A percentile compares a stretch with the other conserved stretches of the same genome.
Conservation (phyloP, 2,888 invertebrate genomes). For the Allophyes oxyacanthae region DNA sequence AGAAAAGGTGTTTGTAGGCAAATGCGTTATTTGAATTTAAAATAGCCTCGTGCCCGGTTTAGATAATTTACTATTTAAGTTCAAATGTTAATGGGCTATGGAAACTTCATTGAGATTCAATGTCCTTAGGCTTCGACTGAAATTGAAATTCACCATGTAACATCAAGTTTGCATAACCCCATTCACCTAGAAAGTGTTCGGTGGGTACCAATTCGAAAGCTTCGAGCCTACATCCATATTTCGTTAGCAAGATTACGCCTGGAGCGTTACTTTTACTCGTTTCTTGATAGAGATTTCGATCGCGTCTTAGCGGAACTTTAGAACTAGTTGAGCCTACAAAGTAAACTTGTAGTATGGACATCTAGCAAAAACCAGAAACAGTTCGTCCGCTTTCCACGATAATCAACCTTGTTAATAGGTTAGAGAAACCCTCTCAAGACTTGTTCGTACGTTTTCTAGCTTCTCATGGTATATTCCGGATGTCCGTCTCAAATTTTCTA, state of each 20-base stretch:
- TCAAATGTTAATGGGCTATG: slow-evolving; percentile 58
- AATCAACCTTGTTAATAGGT: slow-evolving; percentile 82
- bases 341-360: slow-evolving; percentile 72
- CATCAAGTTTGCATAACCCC: slow-evolving; percentile 83
- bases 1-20: slow-evolving; percentile 57
- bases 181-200: slow-evolving; percentile 87
- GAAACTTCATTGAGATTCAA: slow-evolving; percentile 77
- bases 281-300: slow-evolving; percentile 78
- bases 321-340: slow-evolving; percentile 83
- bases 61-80: slow-evolving; percentile 58
- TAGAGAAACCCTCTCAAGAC: slow-evolving; percentile 81
- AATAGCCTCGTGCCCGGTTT: slow-evolving; percentile 51
- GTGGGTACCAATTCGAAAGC: slow-evolving; percentile 81
- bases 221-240: slow-evolving; percentile 82
- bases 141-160: slow-evolving; percentile 86
- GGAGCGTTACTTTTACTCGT: slow-evolving; percentile 83
- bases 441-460: slow-evolving; percentile 77
- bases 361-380: slow-evolving; percentile 84
- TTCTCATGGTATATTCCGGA: slow-evolving; percentile 70
- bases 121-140: slow-evolving; percentile 66
- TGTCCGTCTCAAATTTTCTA: slow-evolving; percentile 65
- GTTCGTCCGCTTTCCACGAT: slow-evolving; percentile 83
- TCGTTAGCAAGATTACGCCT: slow-evolving; percentile 79
- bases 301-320: slow-evolving; percentile 75
- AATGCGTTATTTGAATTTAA: slow-evolving; percentile 49